Evolutionary conservation across 2,797 vertebrate species (phyloP).

Genomic region (Pseudochromis fuscus): DNA sequence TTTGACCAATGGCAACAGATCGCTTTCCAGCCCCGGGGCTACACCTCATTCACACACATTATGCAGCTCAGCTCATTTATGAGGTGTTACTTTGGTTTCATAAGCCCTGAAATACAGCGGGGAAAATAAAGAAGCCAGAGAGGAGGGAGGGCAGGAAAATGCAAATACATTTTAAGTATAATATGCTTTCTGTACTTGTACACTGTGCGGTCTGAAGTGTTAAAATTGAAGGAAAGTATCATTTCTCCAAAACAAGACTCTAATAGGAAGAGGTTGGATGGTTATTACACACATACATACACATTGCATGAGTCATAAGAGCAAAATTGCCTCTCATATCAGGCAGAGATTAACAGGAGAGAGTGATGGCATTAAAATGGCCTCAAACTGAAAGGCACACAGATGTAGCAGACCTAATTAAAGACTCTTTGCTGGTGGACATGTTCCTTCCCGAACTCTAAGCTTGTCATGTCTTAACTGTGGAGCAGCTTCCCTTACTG

Average conservation of each 20-base stretch:
- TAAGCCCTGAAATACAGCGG: slow-evolving; percentile 11
- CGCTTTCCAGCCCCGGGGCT: slow-evolving; percentile 35
- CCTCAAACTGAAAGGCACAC: slow-evolving; percentile 25
- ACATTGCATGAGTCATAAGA: slow-evolving; percentile 35
- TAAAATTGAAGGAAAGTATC: too few relatives aligned
- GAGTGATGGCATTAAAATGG: slow-evolving; percentile 29
- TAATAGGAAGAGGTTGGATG: slow-evolving; percentile 11
- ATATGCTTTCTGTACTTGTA: background rate
- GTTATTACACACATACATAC: slow-evolving; percentile 26
- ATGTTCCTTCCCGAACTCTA: background rate
- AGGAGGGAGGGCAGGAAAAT: background rate
- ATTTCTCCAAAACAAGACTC: slow-evolving; percentile 18
- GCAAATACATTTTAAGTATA: background rate
- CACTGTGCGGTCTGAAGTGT: too few relatives aligned
- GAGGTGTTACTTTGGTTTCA: slow-evolving; percentile 42
- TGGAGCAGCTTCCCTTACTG: background rate
- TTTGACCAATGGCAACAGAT: slow-evolving; percentile 29
- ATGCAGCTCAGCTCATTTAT: slow-evolving; percentile 36
- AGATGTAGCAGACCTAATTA: slow-evolving; percentile 36
- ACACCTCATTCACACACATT: slow-evolving; percentile 50
- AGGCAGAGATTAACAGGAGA: slow-evolving; percentile 39
- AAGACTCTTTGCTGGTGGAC: slow-evolving; percentile 33
- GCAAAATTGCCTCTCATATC: slow-evolving; percentile 40
- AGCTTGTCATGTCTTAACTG: slow-evolving; percentile 24
- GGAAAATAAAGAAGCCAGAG: background rate